Conservation (phyloP, 2,888 invertebrate species). For the Cryptocheilus praepositus region DNA sequence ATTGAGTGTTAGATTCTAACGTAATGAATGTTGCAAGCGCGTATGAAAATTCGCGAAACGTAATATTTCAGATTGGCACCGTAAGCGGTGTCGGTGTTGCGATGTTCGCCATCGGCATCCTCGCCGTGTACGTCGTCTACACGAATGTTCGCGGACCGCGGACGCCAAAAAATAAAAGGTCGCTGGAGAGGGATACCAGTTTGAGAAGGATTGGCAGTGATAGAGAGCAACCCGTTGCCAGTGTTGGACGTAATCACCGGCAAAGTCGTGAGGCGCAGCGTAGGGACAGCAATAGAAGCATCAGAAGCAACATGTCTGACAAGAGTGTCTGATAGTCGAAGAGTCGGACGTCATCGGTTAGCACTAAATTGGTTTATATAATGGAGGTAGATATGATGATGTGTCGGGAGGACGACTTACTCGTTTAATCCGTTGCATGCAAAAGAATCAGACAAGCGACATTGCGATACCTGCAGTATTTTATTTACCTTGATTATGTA, state of each 20-base stretch:
- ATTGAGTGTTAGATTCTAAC: no score
- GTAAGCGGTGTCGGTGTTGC: conserved; percentile 69
- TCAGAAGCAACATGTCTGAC: conserved; percentile 67
- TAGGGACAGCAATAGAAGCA: conserved; percentile 64
- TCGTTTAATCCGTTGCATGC: not conserved
- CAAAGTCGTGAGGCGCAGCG: conserved; percentile 52
- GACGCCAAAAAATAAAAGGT: conserved; percentile 50
- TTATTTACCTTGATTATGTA: no score
- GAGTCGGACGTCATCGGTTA: not conserved
- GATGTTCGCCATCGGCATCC: conserved; percentile 69
- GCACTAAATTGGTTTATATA: not conserved
- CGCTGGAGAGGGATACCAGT: conserved; percentile 62
- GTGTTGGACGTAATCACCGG: conserved; percentile 39
- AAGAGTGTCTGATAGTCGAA: conserved; percentile 63
- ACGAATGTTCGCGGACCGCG: conserved; percentile 66
- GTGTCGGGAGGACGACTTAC: no score
- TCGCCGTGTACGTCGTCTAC: conserved; percentile 69
- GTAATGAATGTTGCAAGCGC: no score
- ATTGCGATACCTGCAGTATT: no score
- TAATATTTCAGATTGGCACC: conserved; percentile 60
- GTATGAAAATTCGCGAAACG: no score
- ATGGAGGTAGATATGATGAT: not conserved
- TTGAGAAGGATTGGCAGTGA: conserved; percentile 65
- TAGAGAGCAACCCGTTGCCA: conserved; percentile 47
- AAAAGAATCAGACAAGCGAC: no score